Percentiles rank a stretch among this genome's conserved stretches.
These are phyloP conservation scores for Scartelaos histophorus DNA, from an alignment of 2,113 vertebrate species.

Conservation along the genomic window DNA sequence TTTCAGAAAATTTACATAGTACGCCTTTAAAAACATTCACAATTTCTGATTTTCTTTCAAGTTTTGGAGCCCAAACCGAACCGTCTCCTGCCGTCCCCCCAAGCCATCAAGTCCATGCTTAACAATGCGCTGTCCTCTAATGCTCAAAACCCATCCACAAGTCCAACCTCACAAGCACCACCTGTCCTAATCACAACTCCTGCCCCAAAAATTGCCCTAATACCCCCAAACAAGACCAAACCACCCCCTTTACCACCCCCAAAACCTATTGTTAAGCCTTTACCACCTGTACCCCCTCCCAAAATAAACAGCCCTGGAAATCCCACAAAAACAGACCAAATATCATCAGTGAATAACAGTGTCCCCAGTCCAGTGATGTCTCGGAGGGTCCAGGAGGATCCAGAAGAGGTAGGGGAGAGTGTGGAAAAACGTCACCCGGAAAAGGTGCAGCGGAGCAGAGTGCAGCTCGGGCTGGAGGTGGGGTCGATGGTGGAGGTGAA, in stretches of 20 bases:
- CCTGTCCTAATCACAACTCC: neutral
- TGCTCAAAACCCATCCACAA: neutral
- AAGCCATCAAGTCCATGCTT: constrained; percentile 36
- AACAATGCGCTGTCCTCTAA: constrained; percentile 11
- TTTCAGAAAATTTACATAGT: neutral
- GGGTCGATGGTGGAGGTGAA: constrained; percentile 85
- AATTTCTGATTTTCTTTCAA: neutral
- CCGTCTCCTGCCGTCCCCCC: constrained; percentile 18
- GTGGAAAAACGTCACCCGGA: neutral
- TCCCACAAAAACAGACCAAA: neutral
- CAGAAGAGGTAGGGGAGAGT: neutral
- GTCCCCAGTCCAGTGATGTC: constrained; percentile 44
- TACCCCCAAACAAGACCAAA: constrained; percentile 43
- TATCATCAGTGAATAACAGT: constrained; percentile 34
- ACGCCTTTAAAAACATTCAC: neutral
- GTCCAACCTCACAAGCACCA: neutral
- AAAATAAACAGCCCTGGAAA: constrained; percentile 27
- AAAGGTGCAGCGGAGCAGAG: constrained; percentile 16
- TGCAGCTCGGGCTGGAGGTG: constrained; percentile 65
- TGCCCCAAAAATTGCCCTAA: constrained; percentile 43
- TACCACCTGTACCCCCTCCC: constrained; percentile 6
- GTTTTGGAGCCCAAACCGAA: constrained; percentile 36
- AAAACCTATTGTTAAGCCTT: constrained; percentile 23
- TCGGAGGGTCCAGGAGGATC: constrained; percentile 7
- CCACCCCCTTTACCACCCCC: constrained; percentile 44